Evolutionary conservation across 2,888 invertebrate species (phyloP).

Genomic region (Cheilosia urbana): DNA sequence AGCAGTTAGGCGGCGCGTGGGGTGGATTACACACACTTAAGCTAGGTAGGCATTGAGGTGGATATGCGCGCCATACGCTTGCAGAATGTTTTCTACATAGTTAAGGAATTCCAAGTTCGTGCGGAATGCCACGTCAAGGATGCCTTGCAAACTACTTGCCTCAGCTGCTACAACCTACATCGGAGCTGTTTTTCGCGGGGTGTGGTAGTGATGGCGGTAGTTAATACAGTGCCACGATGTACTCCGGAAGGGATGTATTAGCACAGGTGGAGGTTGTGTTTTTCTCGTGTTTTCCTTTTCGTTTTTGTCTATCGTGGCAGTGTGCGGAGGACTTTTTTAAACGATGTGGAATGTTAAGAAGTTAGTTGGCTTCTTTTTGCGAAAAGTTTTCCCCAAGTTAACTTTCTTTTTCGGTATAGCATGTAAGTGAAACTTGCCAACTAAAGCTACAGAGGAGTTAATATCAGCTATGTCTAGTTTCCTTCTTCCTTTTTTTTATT

Average conservation of each 20-base stretch:
- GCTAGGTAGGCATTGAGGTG: slow-evolving; percentile 6
- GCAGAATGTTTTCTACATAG: slow-evolving; percentile 62
- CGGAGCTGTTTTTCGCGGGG: neutral
- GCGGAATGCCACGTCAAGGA: slow-evolving; percentile 58
- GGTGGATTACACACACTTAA: slow-evolving; percentile 35
- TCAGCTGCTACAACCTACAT: neutral
- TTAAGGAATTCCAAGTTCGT: slow-evolving; percentile 59
- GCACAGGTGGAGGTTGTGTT: slow-evolving; percentile 70
- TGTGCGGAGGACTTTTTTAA: slow-evolving; percentile 25
- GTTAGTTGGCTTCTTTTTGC: slow-evolving; percentile 69
- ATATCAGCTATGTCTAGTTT: slow-evolving; percentile 46
- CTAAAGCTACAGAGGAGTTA: slow-evolving; percentile 41
- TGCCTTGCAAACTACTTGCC: slow-evolving; percentile 53
- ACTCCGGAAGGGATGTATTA: slow-evolving; percentile 71
- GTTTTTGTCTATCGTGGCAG: neutral
- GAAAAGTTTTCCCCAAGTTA: slow-evolving; percentile 66
- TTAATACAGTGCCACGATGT: slow-evolving; percentile 65
- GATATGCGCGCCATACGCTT: slow-evolving; percentile 7
- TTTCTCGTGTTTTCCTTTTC: slow-evolving; percentile 35
- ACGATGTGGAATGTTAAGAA: slow-evolving; percentile 65
- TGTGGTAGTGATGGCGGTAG: slow-evolving; percentile 15
- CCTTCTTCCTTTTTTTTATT: neutral
- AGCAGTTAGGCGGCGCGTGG: slow-evolving; percentile 11
- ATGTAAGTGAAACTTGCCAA: slow-evolving; percentile 70
- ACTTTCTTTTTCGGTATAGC: slow-evolving; percentile 47